These are phyloP conservation scores for Bolinopsis microptera DNA, from an alignment of 37 sponge, comb jelly and placozoan species.

Conservation along the genomic window DNA sequence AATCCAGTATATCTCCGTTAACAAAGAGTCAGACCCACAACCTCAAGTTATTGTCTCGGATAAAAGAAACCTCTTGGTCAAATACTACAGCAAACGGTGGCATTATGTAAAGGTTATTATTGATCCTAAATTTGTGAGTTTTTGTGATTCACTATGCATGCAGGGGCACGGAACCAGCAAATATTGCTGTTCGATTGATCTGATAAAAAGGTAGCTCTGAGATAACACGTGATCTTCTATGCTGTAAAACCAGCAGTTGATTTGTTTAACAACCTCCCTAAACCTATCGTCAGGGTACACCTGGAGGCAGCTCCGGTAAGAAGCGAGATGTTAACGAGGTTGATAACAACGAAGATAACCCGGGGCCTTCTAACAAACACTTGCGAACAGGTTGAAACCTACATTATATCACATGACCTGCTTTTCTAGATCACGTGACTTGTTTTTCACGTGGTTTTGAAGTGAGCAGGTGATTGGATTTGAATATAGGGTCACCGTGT, in stretches of 20 bases:
- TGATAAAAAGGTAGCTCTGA: too few relatives aligned
- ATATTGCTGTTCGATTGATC: too few relatives aligned
- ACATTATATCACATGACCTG: neutral
- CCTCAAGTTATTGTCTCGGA: constrained; percentile 52
- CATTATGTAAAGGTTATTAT: constrained; percentile 43
- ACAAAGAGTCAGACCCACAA: constrained; percentile 17
- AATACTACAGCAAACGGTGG: constrained; percentile 65
- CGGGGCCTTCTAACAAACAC: constrained; percentile 58
- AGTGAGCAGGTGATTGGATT: neutral
- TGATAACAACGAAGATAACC: constrained; percentile 1
- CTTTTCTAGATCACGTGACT: neutral
- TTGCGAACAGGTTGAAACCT: constrained; percentile 20
- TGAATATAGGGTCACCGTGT: too few relatives aligned
- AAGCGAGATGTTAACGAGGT: constrained; percentile 49
- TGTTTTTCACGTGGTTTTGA: neutral
- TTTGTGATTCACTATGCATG: too few relatives aligned
- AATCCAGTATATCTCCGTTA: constrained; percentile 47
- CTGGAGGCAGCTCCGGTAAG: neutral
- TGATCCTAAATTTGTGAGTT: neutral
- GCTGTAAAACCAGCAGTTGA: too few relatives aligned
- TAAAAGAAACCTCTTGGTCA: constrained; percentile 24
- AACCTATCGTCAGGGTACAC: too few relatives aligned
- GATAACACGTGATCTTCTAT: too few relatives aligned
- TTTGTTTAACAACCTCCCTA: too few relatives aligned
- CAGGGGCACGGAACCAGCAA: too few relatives aligned